Percentiles rank a stretch among this genome's conserved stretches.
phyloP scores from a whole-genome alignment of 2,797 vertebrate genomes.

The Sebastes vulpes region DNA sequence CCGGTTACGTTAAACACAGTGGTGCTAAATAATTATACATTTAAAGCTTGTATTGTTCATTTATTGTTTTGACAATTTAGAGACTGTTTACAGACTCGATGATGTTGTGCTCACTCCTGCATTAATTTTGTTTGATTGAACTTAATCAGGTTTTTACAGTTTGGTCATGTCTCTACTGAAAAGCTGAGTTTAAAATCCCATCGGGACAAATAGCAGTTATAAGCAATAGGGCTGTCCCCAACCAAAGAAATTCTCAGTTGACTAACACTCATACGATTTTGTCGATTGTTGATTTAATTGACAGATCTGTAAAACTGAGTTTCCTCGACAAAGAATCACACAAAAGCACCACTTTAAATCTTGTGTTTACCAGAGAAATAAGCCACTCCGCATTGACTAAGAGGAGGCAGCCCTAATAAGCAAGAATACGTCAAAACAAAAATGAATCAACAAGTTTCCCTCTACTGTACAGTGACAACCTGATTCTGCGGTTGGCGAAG shows the following conservation, averaged over 20 bases:
- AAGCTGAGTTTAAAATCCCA: neutral
- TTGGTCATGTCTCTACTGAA: neutral
- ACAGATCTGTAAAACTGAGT: no score
- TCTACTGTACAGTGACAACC: constrained; percentile 75
- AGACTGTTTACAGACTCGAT: neutral
- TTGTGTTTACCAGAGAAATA: no score
- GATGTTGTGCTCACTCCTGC: neutral
- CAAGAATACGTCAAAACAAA: neutral
- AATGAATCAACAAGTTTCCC: fast-evolving
- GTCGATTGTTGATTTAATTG: no score
- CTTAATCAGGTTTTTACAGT: neutral
- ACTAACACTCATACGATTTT: no score
- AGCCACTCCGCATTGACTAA: no score
- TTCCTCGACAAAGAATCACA: no score
- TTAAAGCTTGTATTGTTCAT: neutral
- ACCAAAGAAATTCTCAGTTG: no score
- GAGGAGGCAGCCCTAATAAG: no score
- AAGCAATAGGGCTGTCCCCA: no score
- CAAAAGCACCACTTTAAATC: no score
- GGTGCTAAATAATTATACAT: neutral
- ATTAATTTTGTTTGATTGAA: neutral
- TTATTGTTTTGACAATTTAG: neutral
- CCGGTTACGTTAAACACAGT: no score
- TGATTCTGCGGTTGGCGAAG: constrained; percentile 85
- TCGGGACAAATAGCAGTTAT: neutral